Evolutionary conservation across 2,113 vertebrate species (phyloP).

Genomic region (Myotis brandtii): DNA sequence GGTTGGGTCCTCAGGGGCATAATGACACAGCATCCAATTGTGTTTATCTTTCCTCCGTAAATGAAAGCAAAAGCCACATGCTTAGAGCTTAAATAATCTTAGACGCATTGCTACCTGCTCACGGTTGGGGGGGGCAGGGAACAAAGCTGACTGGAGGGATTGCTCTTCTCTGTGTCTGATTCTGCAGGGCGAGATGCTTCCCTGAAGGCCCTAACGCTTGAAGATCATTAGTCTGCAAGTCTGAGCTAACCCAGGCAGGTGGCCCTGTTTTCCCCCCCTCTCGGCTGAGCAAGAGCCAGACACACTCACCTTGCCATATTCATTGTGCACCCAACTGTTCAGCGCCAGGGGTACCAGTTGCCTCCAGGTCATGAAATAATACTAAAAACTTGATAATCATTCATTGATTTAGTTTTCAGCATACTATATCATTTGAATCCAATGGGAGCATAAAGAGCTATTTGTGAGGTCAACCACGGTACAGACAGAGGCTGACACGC

Average conservation of each 20-base stretch:
- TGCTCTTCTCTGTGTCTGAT: not conserved
- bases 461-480: constrained; percentile 97
- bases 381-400: constrained; percentile 99
- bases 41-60: not conserved
- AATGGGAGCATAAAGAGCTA: constrained; percentile 95
- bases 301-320: constrained; percentile 82
- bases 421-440: constrained; percentile 99
- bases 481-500: constrained; percentile 94
- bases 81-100: not conserved
- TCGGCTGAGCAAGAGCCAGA: constrained; percentile 69
- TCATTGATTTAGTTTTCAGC: constrained; percentile 98
- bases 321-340: constrained; percentile 84
- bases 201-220: not conserved
- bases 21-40: not conserved
- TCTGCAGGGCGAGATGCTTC: not conserved
- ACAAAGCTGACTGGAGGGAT: not conserved
- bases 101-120: not conserved
- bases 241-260: not conserved
- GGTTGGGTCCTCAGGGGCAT: not conserved
- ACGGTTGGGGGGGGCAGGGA: accelerated
- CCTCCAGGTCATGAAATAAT: constrained; percentile 93
- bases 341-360: constrained; percentile 89
- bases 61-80: not conserved
- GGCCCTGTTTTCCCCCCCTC: not conserved
- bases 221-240: not conserved